Percentiles rank a stretch among this genome's conserved stretches.
Evolutionary conservation across 2,797 vertebrate species (phyloP).

Genomic region (Pangasius krempfi): DNA sequence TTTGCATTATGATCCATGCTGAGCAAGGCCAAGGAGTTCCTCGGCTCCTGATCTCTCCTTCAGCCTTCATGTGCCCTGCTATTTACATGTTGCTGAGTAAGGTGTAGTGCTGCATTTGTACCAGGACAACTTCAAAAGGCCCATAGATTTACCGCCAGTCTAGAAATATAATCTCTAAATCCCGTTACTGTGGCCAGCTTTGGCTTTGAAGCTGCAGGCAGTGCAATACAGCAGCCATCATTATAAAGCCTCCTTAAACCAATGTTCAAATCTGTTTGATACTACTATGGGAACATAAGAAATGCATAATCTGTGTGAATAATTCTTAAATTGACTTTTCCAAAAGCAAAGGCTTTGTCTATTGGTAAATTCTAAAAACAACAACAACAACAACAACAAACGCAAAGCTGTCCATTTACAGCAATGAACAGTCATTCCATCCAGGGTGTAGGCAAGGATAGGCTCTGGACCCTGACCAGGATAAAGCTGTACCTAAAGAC

Average conservation of each 20-base stretch:
- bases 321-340: not conserved
- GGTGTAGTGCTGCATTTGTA: conserved; percentile 44
- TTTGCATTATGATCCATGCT: conserved; percentile 32
- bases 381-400: not conserved
- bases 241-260: conserved; percentile 43
- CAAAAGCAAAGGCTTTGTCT: conserved; percentile 5
- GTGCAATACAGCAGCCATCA: conserved; percentile 32
- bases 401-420: not conserved
- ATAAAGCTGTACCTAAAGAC: not conserved
- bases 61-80: conserved; percentile 36
- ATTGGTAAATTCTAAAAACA: not conserved
- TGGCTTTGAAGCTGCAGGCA: conserved; percentile 51
- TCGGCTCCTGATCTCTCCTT: conserved; percentile 41
- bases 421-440: not conserved
- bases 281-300: not conserved
- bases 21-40: conserved; percentile 35
- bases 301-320: not conserved
- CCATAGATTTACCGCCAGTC: conserved; percentile 49
- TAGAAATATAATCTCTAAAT: conserved; percentile 60
- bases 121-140: conserved; percentile 55
- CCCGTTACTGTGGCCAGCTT: conserved; percentile 49
- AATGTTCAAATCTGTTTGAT: conserved; percentile 12
- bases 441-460: not conserved
- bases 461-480: not conserved
- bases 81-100: conserved; percentile 61